Evolutionary conservation across 1,140 invertebrate genomes (phyloP), one percentile per base, ranked within the genome.

Genomic region (Hyphantria cunea): DNA sequence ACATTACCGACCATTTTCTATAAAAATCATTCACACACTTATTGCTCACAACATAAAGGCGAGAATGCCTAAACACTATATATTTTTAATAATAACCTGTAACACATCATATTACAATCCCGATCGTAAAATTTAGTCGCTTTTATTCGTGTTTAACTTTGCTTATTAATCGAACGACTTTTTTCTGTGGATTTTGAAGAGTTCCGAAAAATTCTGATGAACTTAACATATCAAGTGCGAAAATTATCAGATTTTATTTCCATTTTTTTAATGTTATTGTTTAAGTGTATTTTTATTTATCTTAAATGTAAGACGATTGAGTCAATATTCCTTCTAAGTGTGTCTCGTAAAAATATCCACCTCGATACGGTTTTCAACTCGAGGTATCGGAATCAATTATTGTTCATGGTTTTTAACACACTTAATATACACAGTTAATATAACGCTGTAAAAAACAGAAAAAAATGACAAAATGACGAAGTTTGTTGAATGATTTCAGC

Each of bases 121-220:
- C 17, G 32, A 54, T 54, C 52, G 41, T 54, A 54, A 54, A 54
- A 54, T 54, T 54, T 44, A 32, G 37, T 54, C 44, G 12, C 51
- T 54, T 54, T 54, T 54, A 54, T 54, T 54, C 8, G 52, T 39
- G 17, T 54, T 54, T 44, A 54, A 54, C 25, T 54, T 54, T 41
- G 25, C 25, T 54, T 54, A 54, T 54, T 54, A 54, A 54, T 25
- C 41, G 13, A 25, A 54, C 17, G 17, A 25, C 17, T 25, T 25
- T 25, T 25, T 25, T 25, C 17, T 5, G 17, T 25, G 17, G 5
- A 1, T 25, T 25, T 25, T 25, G 17, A 25, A 1, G 17, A 25
- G 17, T 3, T 25, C 17, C 17, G 17, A 25, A 25, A 37, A 54
- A 25, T 54, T 32, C 41, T 54, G 41, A 54, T 54, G 42, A 42